Evolutionary conservation across 2,113 vertebrate genomes (phyloP).

Genomic region (Ciconia maguari): DNA sequence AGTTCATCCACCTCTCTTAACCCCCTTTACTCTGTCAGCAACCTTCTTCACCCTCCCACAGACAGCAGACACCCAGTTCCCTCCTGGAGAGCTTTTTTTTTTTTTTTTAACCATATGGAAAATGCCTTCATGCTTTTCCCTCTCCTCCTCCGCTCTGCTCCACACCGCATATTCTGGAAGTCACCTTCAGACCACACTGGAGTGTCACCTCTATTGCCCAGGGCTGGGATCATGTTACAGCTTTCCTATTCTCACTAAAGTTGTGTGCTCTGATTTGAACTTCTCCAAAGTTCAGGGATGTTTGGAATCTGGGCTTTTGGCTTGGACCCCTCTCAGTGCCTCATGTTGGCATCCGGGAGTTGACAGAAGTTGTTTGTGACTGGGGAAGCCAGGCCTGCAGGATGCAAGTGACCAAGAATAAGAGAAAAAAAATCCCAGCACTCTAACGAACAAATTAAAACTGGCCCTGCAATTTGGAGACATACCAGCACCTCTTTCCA

Average conservation of each 20-base stretch:
- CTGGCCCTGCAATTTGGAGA: background rate
- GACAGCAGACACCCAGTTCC: background rate
- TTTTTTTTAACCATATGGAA: background rate
- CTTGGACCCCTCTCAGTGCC: background rate
- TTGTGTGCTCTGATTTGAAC: conserved; percentile 64
- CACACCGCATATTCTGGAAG: conserved; percentile 17
- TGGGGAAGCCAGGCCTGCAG: background rate
- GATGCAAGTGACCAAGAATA: background rate
- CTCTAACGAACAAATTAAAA: background rate
- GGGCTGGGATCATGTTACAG: conserved; percentile 45
- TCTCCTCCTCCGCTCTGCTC: background rate
- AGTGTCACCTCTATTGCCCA: conserved; percentile 56
- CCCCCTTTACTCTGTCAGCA: conserved; percentile 26
- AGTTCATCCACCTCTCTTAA: conserved; percentile 5
- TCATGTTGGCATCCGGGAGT: background rate
- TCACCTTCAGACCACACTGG: conserved; percentile 59
- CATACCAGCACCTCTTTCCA: background rate
- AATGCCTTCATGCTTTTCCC: background rate
- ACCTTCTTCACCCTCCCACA: background rate
- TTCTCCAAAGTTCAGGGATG: conserved; percentile 60
- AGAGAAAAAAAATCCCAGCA: background rate
- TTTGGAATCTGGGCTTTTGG: conserved; percentile 59
- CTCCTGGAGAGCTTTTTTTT: background rate
- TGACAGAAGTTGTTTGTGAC: conserved; percentile 14
- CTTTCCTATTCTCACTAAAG: conserved; percentile 43